Evolutionary conservation across 2,797 vertebrate genomes (phyloP).

Genomic region (Sphenodon punctatus): DNA sequence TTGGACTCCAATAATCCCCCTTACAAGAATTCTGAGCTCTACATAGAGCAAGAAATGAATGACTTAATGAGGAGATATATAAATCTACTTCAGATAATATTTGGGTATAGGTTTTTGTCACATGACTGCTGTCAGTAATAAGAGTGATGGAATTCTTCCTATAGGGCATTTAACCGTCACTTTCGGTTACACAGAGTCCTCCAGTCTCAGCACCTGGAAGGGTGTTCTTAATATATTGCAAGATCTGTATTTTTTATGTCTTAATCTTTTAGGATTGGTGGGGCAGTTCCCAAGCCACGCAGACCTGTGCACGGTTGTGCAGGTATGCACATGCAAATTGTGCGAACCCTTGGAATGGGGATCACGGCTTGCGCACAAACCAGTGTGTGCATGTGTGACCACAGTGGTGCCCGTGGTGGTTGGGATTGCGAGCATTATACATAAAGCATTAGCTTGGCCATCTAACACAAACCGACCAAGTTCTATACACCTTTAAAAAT

Average conservation of each 20-base stretch:
- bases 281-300: too few species aligned
- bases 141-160: background rate
- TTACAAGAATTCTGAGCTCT: background rate
- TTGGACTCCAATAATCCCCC: background rate
- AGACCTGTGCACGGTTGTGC: too few species aligned
- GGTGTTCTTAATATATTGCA: background rate
- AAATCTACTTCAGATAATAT: background rate
- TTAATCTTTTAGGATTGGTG: too few species aligned
- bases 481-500: too few species aligned
- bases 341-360: too few species aligned
- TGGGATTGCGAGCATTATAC: too few species aligned
- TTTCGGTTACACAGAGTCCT: background rate
- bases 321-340: too few species aligned
- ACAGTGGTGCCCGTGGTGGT: too few species aligned
- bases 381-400: too few species aligned
- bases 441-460: too few species aligned
- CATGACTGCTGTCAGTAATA: background rate
- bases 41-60: conserved; percentile 11
- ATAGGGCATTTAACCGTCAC: background rate
- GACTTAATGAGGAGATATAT: background rate
- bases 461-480: too few species aligned
- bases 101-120: background rate
- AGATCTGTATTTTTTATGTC: background rate
- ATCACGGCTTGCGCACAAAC: too few species aligned
- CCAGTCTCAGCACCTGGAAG: background rate